Evolutionary conservation across 1,140 invertebrate species (phyloP), one percentile per base, ranked within the genome.

Genomic region (Lepidurus arcticus): DNA sequence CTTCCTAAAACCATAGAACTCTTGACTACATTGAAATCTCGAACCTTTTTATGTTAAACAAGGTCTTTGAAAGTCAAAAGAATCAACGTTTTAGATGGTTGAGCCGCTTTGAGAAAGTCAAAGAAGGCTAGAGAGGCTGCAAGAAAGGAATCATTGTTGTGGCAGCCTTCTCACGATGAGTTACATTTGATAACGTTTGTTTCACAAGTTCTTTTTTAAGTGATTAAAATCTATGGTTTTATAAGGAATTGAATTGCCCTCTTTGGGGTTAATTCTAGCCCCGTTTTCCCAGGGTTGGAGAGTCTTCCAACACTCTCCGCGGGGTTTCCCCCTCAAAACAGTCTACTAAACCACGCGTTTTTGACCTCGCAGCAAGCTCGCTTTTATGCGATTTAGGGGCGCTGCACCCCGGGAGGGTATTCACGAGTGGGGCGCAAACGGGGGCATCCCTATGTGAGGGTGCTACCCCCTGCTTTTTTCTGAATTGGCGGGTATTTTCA

Each of bases 401-500:
- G 7, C 53, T 7, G 53, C 16, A 9, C 53, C 53, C 53, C 53
- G 21, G 53, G 53, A 16, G 45, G 10, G 10, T 16, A 47, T 47
- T 47, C 45, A 47, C 16, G 16, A 47, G 10, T 47, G 53, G 53
- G 53, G 9, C 53, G 53, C 34, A 4, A 34, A 34, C 34, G 34
- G 34, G 34, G 34, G 34, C 53, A 65, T 65, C 53, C 21, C 53
- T 65, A 16, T 65, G 53, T 21, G 53, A 21, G 53, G 21, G 53
- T 65, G 53, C 53, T 7, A 65, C 53, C 53, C 53, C 53, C 21
- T 21, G 10, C 10, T 10, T 47, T 47, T 47, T 16, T 13, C 16
- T 65, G 53, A 65, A 65, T 65, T 16, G 53, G 53, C 53, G 53
- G 16, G 53, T 65, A 65, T 65, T 65, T 65, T 65, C 13, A 65